These are phyloP conservation scores for Nesidiocoris tenuis DNA, from an alignment of 2,888 invertebrate species.

Conservation along the genomic window DNA sequence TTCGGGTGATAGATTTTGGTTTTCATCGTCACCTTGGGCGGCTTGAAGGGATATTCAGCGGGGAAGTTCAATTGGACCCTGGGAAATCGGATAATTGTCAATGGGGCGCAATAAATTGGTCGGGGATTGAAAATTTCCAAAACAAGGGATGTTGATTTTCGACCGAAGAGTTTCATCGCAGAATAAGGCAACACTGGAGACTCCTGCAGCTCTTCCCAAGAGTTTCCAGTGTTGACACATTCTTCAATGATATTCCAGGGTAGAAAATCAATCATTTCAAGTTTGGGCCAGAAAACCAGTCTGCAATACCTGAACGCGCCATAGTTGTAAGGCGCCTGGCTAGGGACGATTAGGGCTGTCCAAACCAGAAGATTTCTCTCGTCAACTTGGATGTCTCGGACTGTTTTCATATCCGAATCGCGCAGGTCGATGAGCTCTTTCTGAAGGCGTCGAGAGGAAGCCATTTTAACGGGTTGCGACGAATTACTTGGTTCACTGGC, in stretches of 20 bases:
- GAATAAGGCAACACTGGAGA: too few species aligned
- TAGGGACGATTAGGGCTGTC: constrained; percentile 61
- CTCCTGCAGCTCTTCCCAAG: too few species aligned
- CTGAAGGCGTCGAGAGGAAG: constrained; percentile 34
- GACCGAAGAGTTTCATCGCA: too few species aligned
- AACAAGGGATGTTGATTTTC: too few species aligned
- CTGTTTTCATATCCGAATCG: constrained; percentile 31
- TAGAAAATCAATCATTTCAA: too few species aligned
- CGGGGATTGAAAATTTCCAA: too few species aligned
- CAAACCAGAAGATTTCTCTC: constrained; percentile 62
- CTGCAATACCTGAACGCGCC: constrained; percentile 61
- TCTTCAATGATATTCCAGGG: too few species aligned
- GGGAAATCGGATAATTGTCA: constrained; percentile 34
- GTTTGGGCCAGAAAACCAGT: too few species aligned
- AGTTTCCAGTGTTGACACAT: too few species aligned
- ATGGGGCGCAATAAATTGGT: not conserved
- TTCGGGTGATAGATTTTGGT: constrained; percentile 69
- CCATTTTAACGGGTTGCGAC: not conserved
- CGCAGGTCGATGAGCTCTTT: constrained; percentile 46
- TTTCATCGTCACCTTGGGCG: constrained; percentile 64
- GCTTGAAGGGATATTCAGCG: constrained; percentile 67
- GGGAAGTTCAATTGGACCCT: constrained; percentile 63
- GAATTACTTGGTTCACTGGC: too few species aligned
- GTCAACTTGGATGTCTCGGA: constrained; percentile 58
- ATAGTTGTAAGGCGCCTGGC: constrained; percentile 64